Conservation (phyloP, 2,113 vertebrate genomes). For the Pampusana beccarii region DNA sequence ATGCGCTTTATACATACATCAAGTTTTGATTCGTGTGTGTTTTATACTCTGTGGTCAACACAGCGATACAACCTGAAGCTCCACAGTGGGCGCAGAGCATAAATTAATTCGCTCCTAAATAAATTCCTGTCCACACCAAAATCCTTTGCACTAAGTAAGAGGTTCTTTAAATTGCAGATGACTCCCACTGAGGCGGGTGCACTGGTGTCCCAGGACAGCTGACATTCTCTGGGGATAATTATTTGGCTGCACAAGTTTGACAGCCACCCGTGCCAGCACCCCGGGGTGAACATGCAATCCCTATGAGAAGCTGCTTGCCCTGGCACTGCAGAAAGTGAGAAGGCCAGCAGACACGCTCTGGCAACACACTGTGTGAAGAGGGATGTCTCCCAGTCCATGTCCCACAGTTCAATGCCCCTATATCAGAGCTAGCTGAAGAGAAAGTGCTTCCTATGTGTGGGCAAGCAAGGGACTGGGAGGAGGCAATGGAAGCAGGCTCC, state of each 20-base stretch:
- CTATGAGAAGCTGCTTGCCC: accelerated
- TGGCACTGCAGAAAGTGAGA: background rate
- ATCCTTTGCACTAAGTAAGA: background rate
- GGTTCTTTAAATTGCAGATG: background rate
- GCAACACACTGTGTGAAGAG: background rate
- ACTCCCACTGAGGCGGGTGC: background rate
- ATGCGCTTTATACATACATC: background rate
- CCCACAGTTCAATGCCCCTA: accelerated
- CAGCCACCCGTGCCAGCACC: accelerated
- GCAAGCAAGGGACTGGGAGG: background rate
- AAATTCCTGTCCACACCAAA: background rate
- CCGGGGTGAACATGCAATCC: background rate
- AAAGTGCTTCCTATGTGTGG: background rate
- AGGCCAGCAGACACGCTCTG: accelerated
- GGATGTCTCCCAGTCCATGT: background rate
- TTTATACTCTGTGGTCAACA: background rate
- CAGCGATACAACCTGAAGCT: background rate
- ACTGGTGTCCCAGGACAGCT: background rate
- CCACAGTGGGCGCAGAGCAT: background rate
- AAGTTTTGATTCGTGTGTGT: background rate
- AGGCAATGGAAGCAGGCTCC: accelerated
- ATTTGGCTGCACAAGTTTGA: accelerated
- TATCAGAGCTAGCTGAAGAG: background rate
- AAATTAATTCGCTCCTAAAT: background rate
- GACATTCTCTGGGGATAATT: accelerated